Evolutionary conservation across 2,888 invertebrate genomes (phyloP).

Genomic region (Polylopha cassiicola): DNA sequence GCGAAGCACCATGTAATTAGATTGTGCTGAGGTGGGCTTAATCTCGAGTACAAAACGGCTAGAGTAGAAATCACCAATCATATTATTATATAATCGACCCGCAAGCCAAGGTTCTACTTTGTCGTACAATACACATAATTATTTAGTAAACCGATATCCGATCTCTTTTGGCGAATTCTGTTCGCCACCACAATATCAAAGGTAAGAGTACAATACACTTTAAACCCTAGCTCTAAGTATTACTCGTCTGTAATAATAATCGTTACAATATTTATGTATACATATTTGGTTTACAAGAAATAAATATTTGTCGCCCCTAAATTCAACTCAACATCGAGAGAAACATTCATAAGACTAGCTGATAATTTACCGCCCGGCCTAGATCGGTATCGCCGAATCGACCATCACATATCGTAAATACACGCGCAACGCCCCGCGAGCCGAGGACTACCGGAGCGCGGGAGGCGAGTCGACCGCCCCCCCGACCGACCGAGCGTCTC

Average conservation of each 20-base stretch:
- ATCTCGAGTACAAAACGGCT: conserved; percentile 24
- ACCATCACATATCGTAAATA: conserved; percentile 36
- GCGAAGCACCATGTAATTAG: conserved; percentile 55
- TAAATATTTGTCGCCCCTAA: conserved; percentile 29
- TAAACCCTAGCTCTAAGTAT: conserved; percentile 30
- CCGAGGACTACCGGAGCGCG: no score
- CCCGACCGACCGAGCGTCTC: no score
- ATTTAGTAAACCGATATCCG: background rate
- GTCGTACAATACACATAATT: conserved; percentile 11
- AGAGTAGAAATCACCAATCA: conserved; percentile 6
- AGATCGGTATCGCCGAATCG: conserved; percentile 30
- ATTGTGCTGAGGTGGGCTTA: conserved; percentile 54
- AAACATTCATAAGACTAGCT: conserved; percentile 34
- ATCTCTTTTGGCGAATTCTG: conserved; percentile 5
- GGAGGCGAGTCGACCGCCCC: no score
- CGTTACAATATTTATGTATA: conserved; percentile 31
- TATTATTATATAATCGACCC: conserved; percentile 17
- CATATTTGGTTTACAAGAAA: conserved; percentile 51
- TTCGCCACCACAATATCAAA: conserved; percentile 18
- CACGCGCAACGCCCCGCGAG: no score
- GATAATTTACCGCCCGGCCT: conserved; percentile 27
- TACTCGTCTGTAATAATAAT: conserved; percentile 32
- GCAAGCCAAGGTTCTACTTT: conserved; percentile 27
- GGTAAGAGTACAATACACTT: conserved; percentile 23
- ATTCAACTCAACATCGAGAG: conserved; percentile 26